A percentile compares a stretch with the other conserved stretches of the same genome.
phyloP scores from a whole-genome alignment of 2,113 vertebrate genomes.

The Ptychochromis oligacanthus region DNA sequence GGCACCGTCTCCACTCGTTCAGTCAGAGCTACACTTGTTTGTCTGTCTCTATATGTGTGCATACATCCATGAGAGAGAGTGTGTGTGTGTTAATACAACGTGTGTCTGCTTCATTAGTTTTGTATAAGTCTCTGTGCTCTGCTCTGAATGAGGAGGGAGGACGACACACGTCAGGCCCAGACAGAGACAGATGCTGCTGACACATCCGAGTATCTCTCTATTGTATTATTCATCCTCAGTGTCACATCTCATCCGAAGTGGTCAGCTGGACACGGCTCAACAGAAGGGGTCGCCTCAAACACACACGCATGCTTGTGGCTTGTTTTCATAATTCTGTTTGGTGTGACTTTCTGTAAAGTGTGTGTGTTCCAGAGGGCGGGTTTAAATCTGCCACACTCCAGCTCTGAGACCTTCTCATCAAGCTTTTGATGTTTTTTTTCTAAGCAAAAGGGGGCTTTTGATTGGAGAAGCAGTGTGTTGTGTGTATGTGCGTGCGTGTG shows the following conservation, averaged over 20 bases:
- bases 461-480: constrained; percentile 14
- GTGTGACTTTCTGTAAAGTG: constrained; percentile 21
- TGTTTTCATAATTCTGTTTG: constrained; percentile 51
- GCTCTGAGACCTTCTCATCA: constrained; percentile 36
- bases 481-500: constrained; percentile 29
- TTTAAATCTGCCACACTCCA: constrained; percentile 51
- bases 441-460: not conserved
- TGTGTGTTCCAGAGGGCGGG: constrained; percentile 13
- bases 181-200: constrained; percentile 75
- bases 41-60: not conserved
- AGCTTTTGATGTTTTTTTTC: constrained; percentile 57
- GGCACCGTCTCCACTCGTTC: constrained; percentile 11
- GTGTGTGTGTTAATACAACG: constrained; percentile 44
- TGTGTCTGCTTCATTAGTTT: constrained; percentile 70
- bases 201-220: constrained; percentile 63
- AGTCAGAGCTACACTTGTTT: not conserved
- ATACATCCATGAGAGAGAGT: constrained; percentile 15
- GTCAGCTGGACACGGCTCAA: constrained; percentile 41
- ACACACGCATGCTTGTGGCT: not conserved
- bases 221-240: constrained; percentile 73
- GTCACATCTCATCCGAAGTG: constrained; percentile 68
- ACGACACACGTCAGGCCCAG: constrained; percentile 65
- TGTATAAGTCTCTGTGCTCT: constrained; percentile 34
- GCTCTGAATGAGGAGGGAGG: constrained; percentile 65
- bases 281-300: constrained; percentile 38